phyloP scores from a whole-genome alignment of 2,888 invertebrate genomes.

The Drosophila robusta region DNA sequence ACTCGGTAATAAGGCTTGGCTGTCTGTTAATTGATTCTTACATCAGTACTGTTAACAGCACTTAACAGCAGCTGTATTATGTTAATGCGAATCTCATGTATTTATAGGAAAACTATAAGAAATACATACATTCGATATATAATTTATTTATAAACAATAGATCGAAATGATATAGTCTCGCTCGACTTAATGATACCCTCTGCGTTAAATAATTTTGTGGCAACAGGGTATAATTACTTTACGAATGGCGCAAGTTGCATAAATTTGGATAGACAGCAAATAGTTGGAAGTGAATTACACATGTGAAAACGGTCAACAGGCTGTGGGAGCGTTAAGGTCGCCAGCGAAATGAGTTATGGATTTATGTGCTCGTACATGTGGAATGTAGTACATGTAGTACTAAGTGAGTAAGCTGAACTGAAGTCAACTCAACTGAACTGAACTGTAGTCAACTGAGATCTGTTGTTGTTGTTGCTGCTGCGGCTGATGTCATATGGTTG shows the following conservation, averaged over 20 bases:
- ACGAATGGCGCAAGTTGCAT: slow-evolving; percentile 59
- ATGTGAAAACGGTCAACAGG: slow-evolving; percentile 16
- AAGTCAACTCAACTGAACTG: slow-evolving; percentile 12
- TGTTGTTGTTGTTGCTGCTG: slow-evolving; percentile 16
- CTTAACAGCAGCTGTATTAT: not conserved
- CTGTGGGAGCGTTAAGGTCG: slow-evolving; percentile 31
- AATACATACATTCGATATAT: too few relatives aligned
- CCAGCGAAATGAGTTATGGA: slow-evolving; percentile 33
- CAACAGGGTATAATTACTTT: slow-evolving; percentile 40
- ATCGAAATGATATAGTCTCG: too few relatives aligned
- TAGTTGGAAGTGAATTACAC: slow-evolving; percentile 50
- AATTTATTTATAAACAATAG: not conserved
- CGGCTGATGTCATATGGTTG: slow-evolving; percentile 69
- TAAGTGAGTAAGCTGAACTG: not conserved
- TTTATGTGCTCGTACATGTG: slow-evolving; percentile 25
- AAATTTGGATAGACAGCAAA: slow-evolving; percentile 52
- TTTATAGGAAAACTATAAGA: too few relatives aligned
- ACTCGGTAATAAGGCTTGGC: not conserved
- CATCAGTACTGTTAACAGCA: not conserved
- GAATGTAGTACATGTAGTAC: slow-evolving; percentile 3
- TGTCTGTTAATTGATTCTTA: not conserved
- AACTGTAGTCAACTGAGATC: slow-evolving; percentile 28
- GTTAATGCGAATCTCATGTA: too few relatives aligned
- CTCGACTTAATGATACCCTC: slow-evolving; percentile 19
- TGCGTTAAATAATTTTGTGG: not conserved